Conservation (phyloP, 2,797 vertebrate genomes). For the Eupleurogrammus muticus region DNA sequence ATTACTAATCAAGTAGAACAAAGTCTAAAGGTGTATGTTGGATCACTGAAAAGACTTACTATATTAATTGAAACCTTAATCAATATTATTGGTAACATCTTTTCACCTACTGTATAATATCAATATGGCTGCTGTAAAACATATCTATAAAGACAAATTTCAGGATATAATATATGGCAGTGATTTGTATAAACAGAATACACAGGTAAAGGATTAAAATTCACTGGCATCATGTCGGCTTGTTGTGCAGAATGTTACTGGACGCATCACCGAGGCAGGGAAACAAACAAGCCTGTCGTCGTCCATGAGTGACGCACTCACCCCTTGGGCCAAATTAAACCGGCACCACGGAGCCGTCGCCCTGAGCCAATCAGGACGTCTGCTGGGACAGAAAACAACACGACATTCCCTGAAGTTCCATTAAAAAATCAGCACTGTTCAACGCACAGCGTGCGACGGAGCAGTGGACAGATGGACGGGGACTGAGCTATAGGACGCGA, state of each 20-base stretch:
- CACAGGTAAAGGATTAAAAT: background rate
- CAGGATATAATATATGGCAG: background rate
- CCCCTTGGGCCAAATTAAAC: constrained; percentile 36
- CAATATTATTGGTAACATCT: no score
- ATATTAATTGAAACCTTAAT: no score
- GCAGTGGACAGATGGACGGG: background rate
- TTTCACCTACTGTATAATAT: no score
- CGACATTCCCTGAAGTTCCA: constrained; percentile 24
- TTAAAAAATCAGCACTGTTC: constrained; percentile 24
- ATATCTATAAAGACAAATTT: background rate
- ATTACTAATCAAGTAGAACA: no score
- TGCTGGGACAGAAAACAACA: constrained; percentile 27
- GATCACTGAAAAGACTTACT: no score
- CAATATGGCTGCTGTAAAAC: background rate
- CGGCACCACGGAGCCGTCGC: constrained; percentile 12
- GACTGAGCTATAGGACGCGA: background rate
- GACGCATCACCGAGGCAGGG: constrained; percentile 7
- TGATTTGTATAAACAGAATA: constrained; percentile 2
- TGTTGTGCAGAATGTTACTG: background rate
- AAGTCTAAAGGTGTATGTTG: no score
- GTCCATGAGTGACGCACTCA: background rate
- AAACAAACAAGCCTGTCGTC: constrained; percentile 9
- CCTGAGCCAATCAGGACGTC: background rate
- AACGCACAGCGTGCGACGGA: background rate
- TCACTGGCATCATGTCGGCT: background rate